Conservation (phyloP, 2,888 invertebrate genomes). For the Uloborus plumipes region DNA sequence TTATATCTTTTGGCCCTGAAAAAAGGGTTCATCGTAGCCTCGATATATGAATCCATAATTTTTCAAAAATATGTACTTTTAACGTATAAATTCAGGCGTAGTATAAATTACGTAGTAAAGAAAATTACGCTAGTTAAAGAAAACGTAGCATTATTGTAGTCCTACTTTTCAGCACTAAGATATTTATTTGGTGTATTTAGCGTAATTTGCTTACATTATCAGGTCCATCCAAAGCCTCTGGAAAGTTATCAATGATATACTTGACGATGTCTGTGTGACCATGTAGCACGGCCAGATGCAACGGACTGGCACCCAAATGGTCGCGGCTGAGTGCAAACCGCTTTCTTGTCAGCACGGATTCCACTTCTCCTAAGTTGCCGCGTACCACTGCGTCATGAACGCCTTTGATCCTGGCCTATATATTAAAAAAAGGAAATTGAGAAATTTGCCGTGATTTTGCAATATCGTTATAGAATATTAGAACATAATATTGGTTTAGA, state of each 20-base stretch:
- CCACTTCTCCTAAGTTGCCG: constrained; percentile 75
- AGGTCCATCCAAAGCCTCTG: constrained; percentile 83
- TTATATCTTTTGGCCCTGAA: no score
- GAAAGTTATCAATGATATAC: constrained; percentile 83
- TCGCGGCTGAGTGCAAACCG: constrained; percentile 79
- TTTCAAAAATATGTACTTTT: no score
- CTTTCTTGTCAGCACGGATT: constrained; percentile 76
- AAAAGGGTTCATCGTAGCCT: no score
- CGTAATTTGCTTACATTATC: constrained; percentile 69
- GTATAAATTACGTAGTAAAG: no score
- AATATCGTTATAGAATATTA: neutral
- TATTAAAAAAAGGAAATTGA: constrained; percentile 55
- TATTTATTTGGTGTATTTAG: no score
- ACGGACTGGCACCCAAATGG: constrained; percentile 83
- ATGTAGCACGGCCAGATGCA: constrained; percentile 90
- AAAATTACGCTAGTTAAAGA: no score
- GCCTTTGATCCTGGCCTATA: constrained; percentile 84
- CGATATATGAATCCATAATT: no score
- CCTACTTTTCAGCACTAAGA: no score
- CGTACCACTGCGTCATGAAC: constrained; percentile 84
- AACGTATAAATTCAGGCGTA: no score
- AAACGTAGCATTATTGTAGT: no score
- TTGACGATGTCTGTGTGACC: constrained; percentile 81
- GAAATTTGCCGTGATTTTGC: neutral
- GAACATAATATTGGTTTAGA: no score